Conservation (phyloP, 2,888 invertebrate species). For the Eristalis arbustorum region DNA sequence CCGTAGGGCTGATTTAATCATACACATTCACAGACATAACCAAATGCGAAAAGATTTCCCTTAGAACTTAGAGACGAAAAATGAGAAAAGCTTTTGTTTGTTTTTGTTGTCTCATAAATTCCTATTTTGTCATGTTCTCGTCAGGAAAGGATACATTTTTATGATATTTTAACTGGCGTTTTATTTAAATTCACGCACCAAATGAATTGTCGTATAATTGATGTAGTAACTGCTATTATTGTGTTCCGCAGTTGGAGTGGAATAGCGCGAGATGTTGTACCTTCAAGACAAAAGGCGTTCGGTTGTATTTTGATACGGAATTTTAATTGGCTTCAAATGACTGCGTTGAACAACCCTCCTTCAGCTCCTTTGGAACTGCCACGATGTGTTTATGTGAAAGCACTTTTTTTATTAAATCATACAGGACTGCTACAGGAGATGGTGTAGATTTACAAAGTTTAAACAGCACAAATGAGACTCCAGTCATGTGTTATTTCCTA, state of each 20-base stretch:
- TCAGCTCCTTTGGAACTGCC: background rate
- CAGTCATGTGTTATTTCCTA: no score
- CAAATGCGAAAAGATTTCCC: background rate
- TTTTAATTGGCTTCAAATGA: constrained; percentile 48
- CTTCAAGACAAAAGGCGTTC: background rate
- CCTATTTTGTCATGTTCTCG: constrained; percentile 7
- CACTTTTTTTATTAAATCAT: no score
- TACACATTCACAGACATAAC: background rate
- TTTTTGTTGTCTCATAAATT: background rate
- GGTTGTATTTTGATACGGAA: background rate
- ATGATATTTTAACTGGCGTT: background rate
- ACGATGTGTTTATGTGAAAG: no score
- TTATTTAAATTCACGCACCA: constrained; percentile 33
- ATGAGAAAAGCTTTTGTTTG: background rate
- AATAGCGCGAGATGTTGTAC: background rate
- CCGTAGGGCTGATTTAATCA: constrained; percentile 33
- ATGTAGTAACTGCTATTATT: constrained; percentile 37
- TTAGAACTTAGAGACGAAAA: constrained; percentile 9
- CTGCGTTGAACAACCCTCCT: background rate
- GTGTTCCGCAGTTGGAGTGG: background rate
- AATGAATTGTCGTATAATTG: constrained; percentile 31
- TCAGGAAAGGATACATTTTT: background rate
- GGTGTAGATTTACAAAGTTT: no score
- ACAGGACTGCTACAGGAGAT: no score
- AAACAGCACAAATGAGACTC: no score